Base-by-base conservation (phyloP, 2,888 invertebrate genomes). In the Notodonta dromedarius region DNA sequence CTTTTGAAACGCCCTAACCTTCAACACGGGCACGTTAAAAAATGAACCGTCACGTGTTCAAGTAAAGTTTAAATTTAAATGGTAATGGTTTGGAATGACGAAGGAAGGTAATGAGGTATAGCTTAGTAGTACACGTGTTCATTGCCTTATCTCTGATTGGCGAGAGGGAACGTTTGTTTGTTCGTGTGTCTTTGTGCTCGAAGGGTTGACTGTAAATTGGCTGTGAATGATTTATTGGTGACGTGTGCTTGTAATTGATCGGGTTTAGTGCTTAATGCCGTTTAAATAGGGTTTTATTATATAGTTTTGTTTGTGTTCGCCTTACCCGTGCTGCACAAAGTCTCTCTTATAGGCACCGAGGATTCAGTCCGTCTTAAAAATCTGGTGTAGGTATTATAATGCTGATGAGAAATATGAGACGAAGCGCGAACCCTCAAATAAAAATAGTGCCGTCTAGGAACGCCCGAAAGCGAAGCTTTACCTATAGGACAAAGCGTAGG, bases 161-260 rank as follows among this genome's bases (percentile, higher is more conserved):
- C 76, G 73, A 74, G 79, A 74, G 71, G 73, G 73, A 66, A 74
- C 61, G 64, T 74, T 79, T 79, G 80, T 78, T 75, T 74, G 76
- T 74, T 67, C 55, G 70, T 63, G 69, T 71, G 70, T 71, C 70
- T 77, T 66, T 74, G 72, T 69, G 76, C 72, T 70, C 64, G 63
- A 71, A 80, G 84, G 85, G 86, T 81, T 80, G 82, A 74, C 75
- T 73, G 76, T 84, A 88, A 91, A 90, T 90, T 88, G 89, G 78
- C 83, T 84, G 87, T 82, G 76, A 88, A 88, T 91, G 91, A 93
- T 92, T 90, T 89, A 92, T 91, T 82, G 72, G 67, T 73, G 80
- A 79, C 74, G 65, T 76, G 62, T 58, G 71, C 60, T 67, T 54
- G 72, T 79, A 80, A 82, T 81, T 79, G 83, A 85, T 84, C 74